Conservation (phyloP, 2,797 vertebrate genomes). For the Enteromius mattozi region DNA sequence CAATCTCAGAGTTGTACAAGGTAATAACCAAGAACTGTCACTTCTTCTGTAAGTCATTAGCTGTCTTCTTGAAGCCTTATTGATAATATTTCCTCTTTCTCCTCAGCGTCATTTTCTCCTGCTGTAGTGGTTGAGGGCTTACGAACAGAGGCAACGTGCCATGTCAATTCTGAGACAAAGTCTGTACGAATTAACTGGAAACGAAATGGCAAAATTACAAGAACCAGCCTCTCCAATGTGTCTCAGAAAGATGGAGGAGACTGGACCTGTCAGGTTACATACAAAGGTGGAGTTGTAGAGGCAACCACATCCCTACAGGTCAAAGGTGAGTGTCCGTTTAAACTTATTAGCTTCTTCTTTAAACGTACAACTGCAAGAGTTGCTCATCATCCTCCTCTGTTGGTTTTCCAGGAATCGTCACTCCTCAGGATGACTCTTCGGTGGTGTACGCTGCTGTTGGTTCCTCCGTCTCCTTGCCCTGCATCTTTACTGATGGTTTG, state of each 20-base stretch:
- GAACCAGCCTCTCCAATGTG: slow-evolving; percentile 7
- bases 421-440: slow-evolving; percentile 62
- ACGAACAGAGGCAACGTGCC: slow-evolving; percentile 58
- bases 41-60: neutral
- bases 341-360: neutral
- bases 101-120: slow-evolving; percentile 69
- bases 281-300: neutral
- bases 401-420: slow-evolving; percentile 70
- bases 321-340: slow-evolving; percentile 68
- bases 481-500: slow-evolving; percentile 69
- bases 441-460: slow-evolving; percentile 72
- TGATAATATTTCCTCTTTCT: neutral
- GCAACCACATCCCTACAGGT: slow-evolving; percentile 66
- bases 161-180: slow-evolving; percentile 57
- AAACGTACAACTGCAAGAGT: neutral
- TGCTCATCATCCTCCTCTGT: neutral
- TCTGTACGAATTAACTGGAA: slow-evolving; percentile 58
- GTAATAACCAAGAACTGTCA: slow-evolving; percentile 59
- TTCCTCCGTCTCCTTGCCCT: slow-evolving; percentile 71
- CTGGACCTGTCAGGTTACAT: slow-evolving; percentile 72
- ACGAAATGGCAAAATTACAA: slow-evolving; percentile 55
- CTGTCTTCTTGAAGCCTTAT: neutral
- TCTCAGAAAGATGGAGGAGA: slow-evolving; percentile 59
- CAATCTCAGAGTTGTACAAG: slow-evolving; percentile 72
- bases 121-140: slow-evolving; percentile 56